These are phyloP conservation scores for Branchellion lobata DNA, from an alignment of 2,888 invertebrate species.

Conservation along the genomic window DNA sequence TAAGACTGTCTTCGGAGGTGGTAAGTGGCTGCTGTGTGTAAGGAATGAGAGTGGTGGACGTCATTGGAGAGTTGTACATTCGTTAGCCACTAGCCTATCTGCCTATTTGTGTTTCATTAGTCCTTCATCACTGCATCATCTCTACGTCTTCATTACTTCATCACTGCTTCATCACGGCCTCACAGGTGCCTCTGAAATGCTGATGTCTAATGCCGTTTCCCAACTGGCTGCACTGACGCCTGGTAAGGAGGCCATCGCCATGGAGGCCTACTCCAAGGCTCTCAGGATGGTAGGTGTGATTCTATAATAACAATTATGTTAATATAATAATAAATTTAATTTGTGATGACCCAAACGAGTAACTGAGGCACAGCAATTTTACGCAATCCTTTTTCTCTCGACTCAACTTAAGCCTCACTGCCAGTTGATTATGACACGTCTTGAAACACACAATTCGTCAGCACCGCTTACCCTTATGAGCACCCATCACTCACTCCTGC, in stretches of 20 bases:
- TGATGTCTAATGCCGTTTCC: constrained; percentile 91
- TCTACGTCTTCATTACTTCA: too few relatives aligned
- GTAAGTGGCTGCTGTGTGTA: too few relatives aligned
- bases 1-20: constrained; percentile 86
- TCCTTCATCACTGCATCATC: too few relatives aligned
- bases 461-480: background rate
- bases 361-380: background rate
- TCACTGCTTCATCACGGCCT: background rate
- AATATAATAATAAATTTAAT: too few relatives aligned
- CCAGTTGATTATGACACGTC: background rate
- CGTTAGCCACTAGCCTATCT: too few relatives aligned
- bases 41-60: too few relatives aligned
- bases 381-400: background rate
- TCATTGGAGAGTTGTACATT: too few relatives aligned
- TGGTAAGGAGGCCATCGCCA: constrained; percentile 95
- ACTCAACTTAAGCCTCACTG: too few relatives aligned
- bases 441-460: too few relatives aligned
- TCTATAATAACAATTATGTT: too few relatives aligned
- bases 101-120: too few relatives aligned
- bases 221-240: constrained; percentile 81
- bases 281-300: constrained; percentile 64
- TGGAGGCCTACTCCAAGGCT: constrained; percentile 89
- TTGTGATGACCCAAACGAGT: background rate
- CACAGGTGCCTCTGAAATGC: constrained; percentile 83
- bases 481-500: too few relatives aligned